A percentile compares a stretch with the other conserved stretches of the same genome.
Conservation (phyloP, 2,797 vertebrate species). For the Periophthalmus magnuspinnatus region DNA sequence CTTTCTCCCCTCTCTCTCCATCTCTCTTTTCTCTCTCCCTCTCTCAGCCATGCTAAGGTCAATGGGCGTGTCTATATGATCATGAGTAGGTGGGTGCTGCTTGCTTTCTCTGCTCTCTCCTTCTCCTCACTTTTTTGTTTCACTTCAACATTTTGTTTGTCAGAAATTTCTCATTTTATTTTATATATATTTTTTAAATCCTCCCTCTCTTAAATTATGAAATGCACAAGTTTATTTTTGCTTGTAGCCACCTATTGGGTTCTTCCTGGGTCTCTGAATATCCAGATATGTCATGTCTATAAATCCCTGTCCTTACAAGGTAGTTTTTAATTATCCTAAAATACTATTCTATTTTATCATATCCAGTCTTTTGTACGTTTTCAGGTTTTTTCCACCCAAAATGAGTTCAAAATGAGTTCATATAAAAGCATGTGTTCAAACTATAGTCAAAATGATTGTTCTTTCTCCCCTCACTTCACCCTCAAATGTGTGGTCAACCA, state of each 20-base stretch:
- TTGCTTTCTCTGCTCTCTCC: constrained; percentile 67
- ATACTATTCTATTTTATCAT: constrained; percentile 18
- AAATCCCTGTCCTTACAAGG: neutral
- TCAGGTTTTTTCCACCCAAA: neutral
- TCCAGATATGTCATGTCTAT: neutral
- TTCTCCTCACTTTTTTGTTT: constrained; percentile 13
- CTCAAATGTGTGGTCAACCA: neutral
- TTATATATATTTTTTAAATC: constrained; percentile 16
- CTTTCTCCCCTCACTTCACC: neutral
- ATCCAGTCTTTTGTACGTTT: neutral
- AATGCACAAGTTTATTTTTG: constrained; percentile 51
- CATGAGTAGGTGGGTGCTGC: constrained; percentile 98
- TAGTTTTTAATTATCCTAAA: neutral
- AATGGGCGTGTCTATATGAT: constrained; percentile 97
- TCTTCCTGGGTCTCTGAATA: constrained; percentile 9
- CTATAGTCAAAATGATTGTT: neutral
- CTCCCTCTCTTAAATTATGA: constrained; percentile 18
- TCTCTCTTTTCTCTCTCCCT: constrained; percentile 58
- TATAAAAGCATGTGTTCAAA: neutral
- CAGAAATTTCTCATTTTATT: constrained; percentile 9
- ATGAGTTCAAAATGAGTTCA: neutral
- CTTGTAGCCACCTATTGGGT: constrained; percentile 51
- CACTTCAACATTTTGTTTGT: constrained; percentile 17
- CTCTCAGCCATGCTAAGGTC: constrained; percentile 96
- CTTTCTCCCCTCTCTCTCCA: constrained; percentile 52